Evolutionary conservation across 2,113 vertebrate genomes (phyloP).

Genomic region (Sylvilagus bachmani): DNA sequence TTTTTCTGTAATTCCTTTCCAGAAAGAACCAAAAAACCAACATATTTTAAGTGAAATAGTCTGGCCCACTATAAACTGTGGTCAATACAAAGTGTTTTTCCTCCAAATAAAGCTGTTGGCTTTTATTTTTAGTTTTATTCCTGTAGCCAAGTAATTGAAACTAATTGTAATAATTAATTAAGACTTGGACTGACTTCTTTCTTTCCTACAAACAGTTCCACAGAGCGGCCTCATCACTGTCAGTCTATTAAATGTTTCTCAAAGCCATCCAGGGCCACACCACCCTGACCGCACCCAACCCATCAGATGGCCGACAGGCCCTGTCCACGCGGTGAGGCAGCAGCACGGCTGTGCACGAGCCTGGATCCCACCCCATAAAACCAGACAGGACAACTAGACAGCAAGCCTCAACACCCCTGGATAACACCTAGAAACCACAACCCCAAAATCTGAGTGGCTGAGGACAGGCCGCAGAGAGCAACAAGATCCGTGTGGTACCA

Average conservation of each 20-base stretch:
- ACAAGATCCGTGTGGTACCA: not conserved
- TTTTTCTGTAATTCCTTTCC: constrained; percentile 50
- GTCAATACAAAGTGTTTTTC: constrained; percentile 32
- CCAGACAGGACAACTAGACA: not conserved
- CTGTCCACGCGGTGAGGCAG: not conserved
- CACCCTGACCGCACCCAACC: too few species aligned
- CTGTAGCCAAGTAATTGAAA: constrained; percentile 40
- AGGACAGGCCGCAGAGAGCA: not conserved
- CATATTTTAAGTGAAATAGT: constrained; percentile 45
- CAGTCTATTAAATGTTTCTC: not conserved
- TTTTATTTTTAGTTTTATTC: constrained; percentile 46
- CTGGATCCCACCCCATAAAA: not conserved
- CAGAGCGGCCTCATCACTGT: not conserved
- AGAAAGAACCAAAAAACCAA: constrained; percentile 18
- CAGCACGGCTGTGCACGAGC: not conserved
- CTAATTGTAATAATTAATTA: constrained; percentile 26
- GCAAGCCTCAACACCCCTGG: not conserved
- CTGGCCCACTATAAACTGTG: constrained; percentile 19
- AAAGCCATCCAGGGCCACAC: not conserved
- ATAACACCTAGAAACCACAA: not conserved
- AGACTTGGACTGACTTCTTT: not conserved
- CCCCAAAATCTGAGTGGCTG: not conserved
- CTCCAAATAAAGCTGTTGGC: constrained; percentile 5
- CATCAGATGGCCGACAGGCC: too few species aligned
- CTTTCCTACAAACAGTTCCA: constrained; percentile 16